Evolutionary conservation across 2,113 vertebrate species (phyloP).

Genomic region (Capreolus pygargus): DNA sequence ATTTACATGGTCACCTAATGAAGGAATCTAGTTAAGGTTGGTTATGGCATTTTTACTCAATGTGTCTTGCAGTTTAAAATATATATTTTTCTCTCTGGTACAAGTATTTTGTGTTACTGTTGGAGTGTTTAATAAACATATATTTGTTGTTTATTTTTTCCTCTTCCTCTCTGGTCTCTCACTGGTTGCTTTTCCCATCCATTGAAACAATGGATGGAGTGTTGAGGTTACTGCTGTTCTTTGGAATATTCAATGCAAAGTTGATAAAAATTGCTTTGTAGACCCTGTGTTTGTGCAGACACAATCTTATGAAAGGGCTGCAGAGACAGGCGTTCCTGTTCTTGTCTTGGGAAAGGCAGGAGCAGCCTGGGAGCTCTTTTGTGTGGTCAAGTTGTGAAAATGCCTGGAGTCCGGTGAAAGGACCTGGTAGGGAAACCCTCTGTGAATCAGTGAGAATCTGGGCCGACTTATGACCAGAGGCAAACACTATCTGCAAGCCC

Average conservation of each 20-base stretch:
- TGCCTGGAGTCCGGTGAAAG: background rate
- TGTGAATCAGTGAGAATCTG: background rate
- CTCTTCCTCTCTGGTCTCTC: background rate
- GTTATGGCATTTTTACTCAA: slow-evolving; percentile 27
- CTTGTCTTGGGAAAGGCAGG: slow-evolving; percentile 19
- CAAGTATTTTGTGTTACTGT: background rate
- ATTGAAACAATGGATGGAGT: slow-evolving; percentile 57
- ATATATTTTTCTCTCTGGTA: background rate
- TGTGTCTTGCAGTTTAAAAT: slow-evolving; percentile 7
- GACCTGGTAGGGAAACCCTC: background rate
- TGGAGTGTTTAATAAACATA: slow-evolving; percentile 6
- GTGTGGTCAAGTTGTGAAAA: slow-evolving; percentile 59
- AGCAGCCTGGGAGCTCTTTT: slow-evolving; percentile 47
- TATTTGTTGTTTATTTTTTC: background rate
- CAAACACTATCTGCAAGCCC: background rate
- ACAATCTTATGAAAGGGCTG: background rate
- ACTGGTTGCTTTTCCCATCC: background rate
- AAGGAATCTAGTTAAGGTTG: slow-evolving; percentile 25
- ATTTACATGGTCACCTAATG: background rate
- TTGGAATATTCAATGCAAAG: slow-evolving; percentile 42
- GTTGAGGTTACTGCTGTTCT: background rate
- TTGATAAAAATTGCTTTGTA: slow-evolving; percentile 36
- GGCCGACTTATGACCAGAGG: background rate
- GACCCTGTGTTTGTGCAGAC: slow-evolving; percentile 40
- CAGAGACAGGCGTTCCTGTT: background rate